phyloP scores from a whole-genome alignment of 2,888 invertebrate genomes.

The Resseliella maxima region DNA sequence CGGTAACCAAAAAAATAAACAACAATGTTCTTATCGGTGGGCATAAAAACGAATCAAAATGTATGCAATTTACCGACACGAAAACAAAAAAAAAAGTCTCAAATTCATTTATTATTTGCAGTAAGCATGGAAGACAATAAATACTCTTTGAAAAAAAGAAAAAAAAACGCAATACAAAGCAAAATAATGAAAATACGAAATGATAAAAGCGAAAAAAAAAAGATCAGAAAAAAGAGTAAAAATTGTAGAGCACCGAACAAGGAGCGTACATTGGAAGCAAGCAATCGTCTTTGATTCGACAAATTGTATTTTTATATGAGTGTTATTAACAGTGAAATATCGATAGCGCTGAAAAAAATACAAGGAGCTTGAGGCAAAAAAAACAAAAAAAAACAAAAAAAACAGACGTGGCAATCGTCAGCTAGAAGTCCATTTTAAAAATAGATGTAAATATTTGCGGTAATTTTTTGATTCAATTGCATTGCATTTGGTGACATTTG shows the following conservation, averaged over 20 bases:
- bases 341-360: background rate
- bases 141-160: background rate
- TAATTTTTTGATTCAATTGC: conserved; percentile 24
- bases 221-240: background rate
- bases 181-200: background rate
- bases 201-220: background rate
- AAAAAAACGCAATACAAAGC: background rate
- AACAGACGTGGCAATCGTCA: background rate
- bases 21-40: conserved; percentile 8
- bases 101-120: conserved; percentile 19
- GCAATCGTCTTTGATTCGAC: conserved; percentile 35
- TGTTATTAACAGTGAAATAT: conserved; percentile 26
- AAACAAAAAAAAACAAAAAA: background rate
- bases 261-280: conserved; percentile 1
- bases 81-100: background rate
- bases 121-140: conserved; percentile 1
- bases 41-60: background rate
- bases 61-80: background rate
- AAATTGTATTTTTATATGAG: conserved; percentile 46
- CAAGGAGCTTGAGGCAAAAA: background rate
- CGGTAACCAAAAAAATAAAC: background rate
- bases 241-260: background rate
- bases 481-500: background rate
- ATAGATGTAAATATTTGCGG: conserved; percentile 43
- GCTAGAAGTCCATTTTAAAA: conserved; percentile 30